phyloP scores from a whole-genome alignment of 1,140 invertebrate species.

The Bombus huntii region DNA sequence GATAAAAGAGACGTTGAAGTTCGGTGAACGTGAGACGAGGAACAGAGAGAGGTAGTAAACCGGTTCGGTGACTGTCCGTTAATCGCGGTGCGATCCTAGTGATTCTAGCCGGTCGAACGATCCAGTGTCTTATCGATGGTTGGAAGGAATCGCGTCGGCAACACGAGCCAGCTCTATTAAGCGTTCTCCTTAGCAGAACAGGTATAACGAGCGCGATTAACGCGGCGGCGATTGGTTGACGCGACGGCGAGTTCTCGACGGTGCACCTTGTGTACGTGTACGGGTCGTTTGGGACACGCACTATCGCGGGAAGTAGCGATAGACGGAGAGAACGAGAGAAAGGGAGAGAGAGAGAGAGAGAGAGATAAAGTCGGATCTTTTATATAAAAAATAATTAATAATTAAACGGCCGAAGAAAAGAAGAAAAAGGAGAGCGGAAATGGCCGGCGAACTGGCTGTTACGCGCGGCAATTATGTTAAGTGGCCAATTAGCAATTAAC shows the following conservation, averaged over 20 bases:
- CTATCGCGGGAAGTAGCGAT: no score
- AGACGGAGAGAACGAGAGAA: no score
- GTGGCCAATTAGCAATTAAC: constrained; percentile 78
- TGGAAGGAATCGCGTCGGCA: not conserved
- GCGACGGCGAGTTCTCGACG: not conserved
- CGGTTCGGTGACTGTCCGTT: constrained; percentile 20
- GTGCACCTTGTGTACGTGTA: no score
- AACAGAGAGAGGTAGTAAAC: constrained; percentile 1
- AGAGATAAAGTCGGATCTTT: not conserved
- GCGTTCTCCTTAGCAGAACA: not conserved
- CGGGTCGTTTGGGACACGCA: no score
- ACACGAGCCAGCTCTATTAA: not conserved
- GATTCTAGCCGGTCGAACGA: constrained; percentile 13
- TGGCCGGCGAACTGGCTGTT: constrained; percentile 70
- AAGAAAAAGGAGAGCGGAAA: constrained; percentile 72
- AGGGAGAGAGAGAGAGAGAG: not conserved
- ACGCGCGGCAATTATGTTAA: constrained; percentile 77
- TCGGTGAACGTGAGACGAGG: constrained; percentile 1
- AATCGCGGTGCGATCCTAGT: constrained; percentile 9
- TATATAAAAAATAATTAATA: constrained; percentile 53
- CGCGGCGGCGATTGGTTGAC: not conserved
- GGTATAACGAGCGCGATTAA: not conserved
- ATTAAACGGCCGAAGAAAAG: constrained; percentile 46
- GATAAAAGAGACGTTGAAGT: not conserved
- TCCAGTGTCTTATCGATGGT: constrained; percentile 4